These are phyloP conservation scores for Phodopus roborovskii DNA, from an alignment of 2,113 vertebrate species.

Conservation along the genomic window DNA sequence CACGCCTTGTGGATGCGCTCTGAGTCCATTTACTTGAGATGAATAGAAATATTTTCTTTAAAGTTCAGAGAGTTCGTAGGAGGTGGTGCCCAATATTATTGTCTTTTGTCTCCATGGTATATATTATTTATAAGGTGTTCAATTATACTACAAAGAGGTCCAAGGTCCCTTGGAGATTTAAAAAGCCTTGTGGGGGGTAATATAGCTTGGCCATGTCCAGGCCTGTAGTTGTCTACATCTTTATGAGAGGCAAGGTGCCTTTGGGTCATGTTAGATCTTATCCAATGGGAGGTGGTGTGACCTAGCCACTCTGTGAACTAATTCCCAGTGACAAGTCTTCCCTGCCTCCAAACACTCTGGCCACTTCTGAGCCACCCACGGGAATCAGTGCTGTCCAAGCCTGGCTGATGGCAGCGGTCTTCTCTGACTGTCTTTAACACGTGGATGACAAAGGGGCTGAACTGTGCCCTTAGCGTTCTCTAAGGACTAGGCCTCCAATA, in stretches of 20 bases:
- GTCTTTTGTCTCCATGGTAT: conserved; percentile 49
- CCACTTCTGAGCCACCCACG: not conserved
- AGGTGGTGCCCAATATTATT: conserved; percentile 51
- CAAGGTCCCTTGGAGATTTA: conserved; percentile 40
- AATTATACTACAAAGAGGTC: conserved; percentile 54
- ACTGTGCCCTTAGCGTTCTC: not conserved
- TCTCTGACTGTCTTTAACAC: not conserved
- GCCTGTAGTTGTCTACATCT: not conserved
- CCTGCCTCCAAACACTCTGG: not conserved
- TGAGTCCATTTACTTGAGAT: conserved; percentile 11
- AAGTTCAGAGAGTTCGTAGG: conserved; percentile 39
- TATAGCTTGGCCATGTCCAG: not conserved
- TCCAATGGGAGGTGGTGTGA: not conserved
- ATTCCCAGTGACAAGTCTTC: conserved; percentile 12
- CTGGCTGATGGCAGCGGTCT: fast-evolving
- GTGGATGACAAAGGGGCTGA: not conserved
- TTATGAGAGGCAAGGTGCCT: not conserved
- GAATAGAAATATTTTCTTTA: conserved; percentile 43
- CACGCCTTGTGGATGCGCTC: not conserved
- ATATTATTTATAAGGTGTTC: conserved; percentile 63
- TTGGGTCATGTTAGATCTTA: conserved; percentile 16
- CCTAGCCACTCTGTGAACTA: not conserved
- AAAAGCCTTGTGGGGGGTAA: conserved; percentile 14
- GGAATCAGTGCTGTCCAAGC: fast-evolving
- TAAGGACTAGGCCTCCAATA: not conserved